These are phyloP conservation scores for Unio delphinus DNA, from an alignment of 2,888 invertebrate species.

Conservation along the genomic window DNA sequence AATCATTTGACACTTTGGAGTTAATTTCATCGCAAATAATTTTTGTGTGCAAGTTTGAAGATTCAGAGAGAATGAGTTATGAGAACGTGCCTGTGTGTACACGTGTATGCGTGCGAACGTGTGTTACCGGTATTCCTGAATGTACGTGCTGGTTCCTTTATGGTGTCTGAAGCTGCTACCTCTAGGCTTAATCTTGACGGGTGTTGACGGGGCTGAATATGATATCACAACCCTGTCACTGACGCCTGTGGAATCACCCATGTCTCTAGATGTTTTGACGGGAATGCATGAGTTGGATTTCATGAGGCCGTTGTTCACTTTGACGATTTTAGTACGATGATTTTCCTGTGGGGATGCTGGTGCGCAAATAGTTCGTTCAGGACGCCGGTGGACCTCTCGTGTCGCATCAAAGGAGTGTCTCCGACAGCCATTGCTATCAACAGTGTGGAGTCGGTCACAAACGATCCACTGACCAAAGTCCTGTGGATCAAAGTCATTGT, in stretches of 20 bases:
- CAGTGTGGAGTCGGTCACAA: constrained; percentile 37
- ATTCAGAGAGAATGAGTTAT: no score
- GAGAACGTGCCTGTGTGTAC: no score
- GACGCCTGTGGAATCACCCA: no score
- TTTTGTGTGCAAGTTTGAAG: no score
- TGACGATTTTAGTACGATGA: no score
- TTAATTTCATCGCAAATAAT: no score
- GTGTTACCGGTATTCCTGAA: constrained; percentile 46
- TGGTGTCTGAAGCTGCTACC: constrained; percentile 32
- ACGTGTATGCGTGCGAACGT: neutral
- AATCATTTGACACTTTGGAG: no score
- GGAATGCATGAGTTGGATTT: neutral
- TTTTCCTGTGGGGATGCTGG: no score
- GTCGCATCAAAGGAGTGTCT: constrained; percentile 10
- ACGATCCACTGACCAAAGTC: constrained; percentile 34
- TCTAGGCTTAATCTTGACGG: constrained; percentile 6
- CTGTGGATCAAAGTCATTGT: constrained; percentile 2
- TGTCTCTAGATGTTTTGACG: neutral
- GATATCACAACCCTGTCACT: no score
- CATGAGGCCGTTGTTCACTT: neutral
- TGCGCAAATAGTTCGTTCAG: neutral
- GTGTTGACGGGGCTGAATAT: no score
- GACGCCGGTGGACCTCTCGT: constrained; percentile 5
- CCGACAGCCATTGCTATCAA: constrained; percentile 13
- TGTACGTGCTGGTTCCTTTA: constrained; percentile 25